These are phyloP conservation scores for Terebella lapidaria DNA, from an alignment of 2,888 invertebrate genomes.

Conservation along the genomic window DNA sequence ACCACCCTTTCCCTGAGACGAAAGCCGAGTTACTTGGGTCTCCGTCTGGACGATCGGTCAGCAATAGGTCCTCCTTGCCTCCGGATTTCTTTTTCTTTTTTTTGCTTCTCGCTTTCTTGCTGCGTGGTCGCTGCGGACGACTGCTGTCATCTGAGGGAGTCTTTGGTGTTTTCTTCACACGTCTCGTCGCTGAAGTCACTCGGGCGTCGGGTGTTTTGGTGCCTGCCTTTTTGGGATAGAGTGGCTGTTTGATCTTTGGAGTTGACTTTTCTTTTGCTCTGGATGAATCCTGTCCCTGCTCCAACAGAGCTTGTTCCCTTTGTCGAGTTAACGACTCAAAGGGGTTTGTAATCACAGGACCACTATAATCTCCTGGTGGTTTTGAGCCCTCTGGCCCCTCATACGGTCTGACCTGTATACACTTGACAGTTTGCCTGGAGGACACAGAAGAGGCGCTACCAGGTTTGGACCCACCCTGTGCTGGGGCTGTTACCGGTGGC, in stretches of 20 bases:
- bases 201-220: slow-evolving; percentile 1
- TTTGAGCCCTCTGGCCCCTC: not conserved
- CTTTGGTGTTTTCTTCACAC: not conserved
- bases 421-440: not conserved
- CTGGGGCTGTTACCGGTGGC: not conserved
- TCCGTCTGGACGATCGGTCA: not conserved
- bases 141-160: no score
- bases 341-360: slow-evolving; percentile 22
- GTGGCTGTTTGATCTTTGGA: not conserved
- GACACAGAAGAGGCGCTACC: not conserved
- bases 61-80: not conserved
- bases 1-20: not conserved
- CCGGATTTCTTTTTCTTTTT: not conserved
- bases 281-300: not conserved
- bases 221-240: not conserved
- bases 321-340: slow-evolving; percentile 19
- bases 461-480: not conserved
- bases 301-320: slow-evolving; percentile 1
- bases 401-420: not conserved
- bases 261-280: not conserved
- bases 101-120: not conserved
- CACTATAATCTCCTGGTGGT: slow-evolving; percentile 10
- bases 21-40: not conserved
- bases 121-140: not conserved
- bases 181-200: not conserved